Conservation (phyloP, 2,797 vertebrate species). For the Acanthurus leucopareius region DNA sequence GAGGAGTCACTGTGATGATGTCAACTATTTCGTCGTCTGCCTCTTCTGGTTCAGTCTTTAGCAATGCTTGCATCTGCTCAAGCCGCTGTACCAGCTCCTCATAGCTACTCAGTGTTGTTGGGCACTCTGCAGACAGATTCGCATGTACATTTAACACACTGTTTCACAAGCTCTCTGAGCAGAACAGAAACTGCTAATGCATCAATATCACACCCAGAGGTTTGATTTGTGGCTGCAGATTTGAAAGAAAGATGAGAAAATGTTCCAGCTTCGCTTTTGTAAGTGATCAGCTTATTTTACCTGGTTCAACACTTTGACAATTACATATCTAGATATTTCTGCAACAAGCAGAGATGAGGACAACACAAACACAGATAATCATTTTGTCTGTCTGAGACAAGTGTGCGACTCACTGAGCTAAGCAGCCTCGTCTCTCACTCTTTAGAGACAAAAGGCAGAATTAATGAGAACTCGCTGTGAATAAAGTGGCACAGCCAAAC, state of each 20-base stretch:
- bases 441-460: slow-evolving; percentile 62
- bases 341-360: background rate
- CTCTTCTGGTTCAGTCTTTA: slow-evolving; percentile 93
- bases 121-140: slow-evolving; percentile 86
- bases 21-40: slow-evolving; percentile 92
- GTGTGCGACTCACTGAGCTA: slow-evolving; percentile 50
- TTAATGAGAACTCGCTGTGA: slow-evolving; percentile 57
- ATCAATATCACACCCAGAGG: background rate
- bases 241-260: slow-evolving; percentile 4
- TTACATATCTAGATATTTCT: slow-evolving; percentile 27
- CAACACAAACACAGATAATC: slow-evolving; percentile 37
- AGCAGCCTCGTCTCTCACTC: slow-evolving; percentile 46
- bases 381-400: slow-evolving; percentile 29
- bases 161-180: background rate
- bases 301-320: slow-evolving; percentile 15
- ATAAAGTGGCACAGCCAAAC: slow-evolving; percentile 18
- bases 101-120: slow-evolving; percentile 89
- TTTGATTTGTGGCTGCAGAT: background rate
- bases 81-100: slow-evolving; percentile 91
- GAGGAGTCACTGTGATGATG: slow-evolving; percentile 87
- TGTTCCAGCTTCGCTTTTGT: slow-evolving; percentile 2
- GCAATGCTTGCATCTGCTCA: slow-evolving; percentile 93
- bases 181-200: background rate
- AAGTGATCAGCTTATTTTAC: slow-evolving; percentile 16
- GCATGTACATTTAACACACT: slow-evolving; percentile 7